Evolutionary conservation across 2,797 vertebrate genomes (phyloP).

Genomic region (Artibeus lituratus): DNA sequence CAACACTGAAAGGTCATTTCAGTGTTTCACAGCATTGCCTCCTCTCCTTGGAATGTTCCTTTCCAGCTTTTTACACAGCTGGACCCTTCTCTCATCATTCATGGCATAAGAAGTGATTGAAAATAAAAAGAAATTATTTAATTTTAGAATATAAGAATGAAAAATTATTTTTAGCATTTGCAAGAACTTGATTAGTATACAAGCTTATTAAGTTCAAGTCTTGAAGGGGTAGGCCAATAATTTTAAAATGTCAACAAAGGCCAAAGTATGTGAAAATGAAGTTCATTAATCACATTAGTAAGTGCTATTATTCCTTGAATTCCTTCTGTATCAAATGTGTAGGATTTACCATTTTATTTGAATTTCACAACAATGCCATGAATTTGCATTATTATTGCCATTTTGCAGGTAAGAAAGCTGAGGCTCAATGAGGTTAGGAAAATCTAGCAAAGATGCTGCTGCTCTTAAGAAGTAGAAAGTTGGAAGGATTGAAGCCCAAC

Average conservation of each 20-base stretch:
- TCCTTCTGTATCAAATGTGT: not conserved
- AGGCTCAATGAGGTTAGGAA: not conserved
- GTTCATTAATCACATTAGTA: not conserved
- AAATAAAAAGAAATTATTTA: not conserved
- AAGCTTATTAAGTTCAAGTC: not conserved
- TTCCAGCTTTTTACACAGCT: not conserved
- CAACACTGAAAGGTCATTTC: not conserved
- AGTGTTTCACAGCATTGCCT: not conserved
- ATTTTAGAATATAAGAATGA: not conserved
- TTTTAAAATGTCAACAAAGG: not conserved
- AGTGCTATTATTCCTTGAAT: not conserved
- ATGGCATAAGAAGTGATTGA: too few relatives aligned
- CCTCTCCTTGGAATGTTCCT: not conserved
- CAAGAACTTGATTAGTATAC: not conserved
- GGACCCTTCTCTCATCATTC: not conserved
- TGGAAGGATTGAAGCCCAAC: not conserved
- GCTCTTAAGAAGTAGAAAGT: not conserved
- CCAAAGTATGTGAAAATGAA: not conserved
- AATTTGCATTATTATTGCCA: not conserved
- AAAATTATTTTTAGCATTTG: not conserved
- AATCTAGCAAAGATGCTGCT: not conserved
- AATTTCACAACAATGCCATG: not conserved
- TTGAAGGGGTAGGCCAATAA: not conserved
- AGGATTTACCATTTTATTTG: not conserved
- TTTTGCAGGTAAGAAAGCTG: slow-evolving; percentile 10